Conservation (phyloP, 1,140 invertebrate genomes). For the Pseudomyrmex flavicornis region DNA sequence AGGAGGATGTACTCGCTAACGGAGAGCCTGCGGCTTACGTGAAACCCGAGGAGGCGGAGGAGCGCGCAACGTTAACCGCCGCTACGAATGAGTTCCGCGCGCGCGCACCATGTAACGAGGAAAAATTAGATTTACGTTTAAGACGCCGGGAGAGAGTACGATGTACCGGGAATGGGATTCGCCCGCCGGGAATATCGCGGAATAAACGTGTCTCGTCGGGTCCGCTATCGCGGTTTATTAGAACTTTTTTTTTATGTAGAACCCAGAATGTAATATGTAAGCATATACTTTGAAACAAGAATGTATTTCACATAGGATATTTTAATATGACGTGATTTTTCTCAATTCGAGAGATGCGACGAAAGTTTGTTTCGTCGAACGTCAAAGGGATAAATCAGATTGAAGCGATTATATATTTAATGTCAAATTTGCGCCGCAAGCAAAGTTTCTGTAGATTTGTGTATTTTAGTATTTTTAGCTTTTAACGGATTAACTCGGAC, state of each 20-base stretch:
- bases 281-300: slow-evolving; percentile 1
- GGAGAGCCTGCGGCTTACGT: slow-evolving; percentile 40
- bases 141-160: background rate
- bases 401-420: background rate
- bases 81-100: slow-evolving; percentile 27
- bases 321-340: background rate
- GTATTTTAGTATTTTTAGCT: slow-evolving; percentile 2
- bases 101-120: slow-evolving; percentile 21
- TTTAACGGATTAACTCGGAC: slow-evolving; percentile 10
- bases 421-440: background rate
- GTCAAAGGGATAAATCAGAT: slow-evolving; percentile 1
- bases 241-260: background rate
- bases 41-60: slow-evolving; percentile 39
- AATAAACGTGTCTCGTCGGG: slow-evolving; percentile 19
- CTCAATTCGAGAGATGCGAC: background rate
- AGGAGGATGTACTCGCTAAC: slow-evolving; percentile 49
- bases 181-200: slow-evolving; percentile 3
- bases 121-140: slow-evolving; percentile 70
- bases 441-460: background rate
- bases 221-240: background rate
- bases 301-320: slow-evolving; percentile 5
- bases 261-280: background rate
- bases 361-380: background rate
- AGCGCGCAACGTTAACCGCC: background rate
- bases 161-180: slow-evolving; percentile 20